These are phyloP conservation scores for Vireo altiloquus DNA, from an alignment of 2,113 vertebrate genomes.

Conservation along the genomic window DNA sequence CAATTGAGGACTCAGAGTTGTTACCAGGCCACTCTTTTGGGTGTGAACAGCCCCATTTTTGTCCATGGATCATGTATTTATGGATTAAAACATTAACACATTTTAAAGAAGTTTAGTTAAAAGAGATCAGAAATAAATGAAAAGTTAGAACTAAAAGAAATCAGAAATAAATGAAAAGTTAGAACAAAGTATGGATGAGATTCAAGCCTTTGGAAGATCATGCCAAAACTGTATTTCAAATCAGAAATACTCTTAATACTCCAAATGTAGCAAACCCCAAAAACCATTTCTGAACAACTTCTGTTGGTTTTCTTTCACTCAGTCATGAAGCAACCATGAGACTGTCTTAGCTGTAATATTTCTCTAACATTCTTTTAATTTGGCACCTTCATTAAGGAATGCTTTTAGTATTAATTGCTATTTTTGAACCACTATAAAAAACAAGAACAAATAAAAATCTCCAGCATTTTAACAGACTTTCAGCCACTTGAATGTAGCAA, in stretches of 20 bases:
- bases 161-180: not conserved
- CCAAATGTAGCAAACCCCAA: not conserved
- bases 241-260: not conserved
- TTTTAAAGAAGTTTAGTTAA: not conserved
- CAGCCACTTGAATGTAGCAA: not conserved
- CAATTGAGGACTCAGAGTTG: not conserved
- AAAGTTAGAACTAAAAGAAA: not conserved
- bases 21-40: not conserved
- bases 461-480: not conserved
- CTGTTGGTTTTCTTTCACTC: not conserved
- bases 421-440: not conserved
- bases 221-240: not conserved
- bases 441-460: not conserved
- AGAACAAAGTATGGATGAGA: rapidly evolving
- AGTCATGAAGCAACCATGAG: not conserved
- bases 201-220: not conserved
- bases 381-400: not conserved
- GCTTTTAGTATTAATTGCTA: not conserved
- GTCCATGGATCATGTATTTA: not conserved
- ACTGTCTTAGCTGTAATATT: not conserved
- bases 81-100: not conserved
- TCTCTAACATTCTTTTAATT: not conserved
- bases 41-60: not conserved
- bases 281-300: not conserved
- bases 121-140: not conserved